phyloP scores from a whole-genome alignment of 2,113 vertebrate species.

The Zingel zingel region DNA sequence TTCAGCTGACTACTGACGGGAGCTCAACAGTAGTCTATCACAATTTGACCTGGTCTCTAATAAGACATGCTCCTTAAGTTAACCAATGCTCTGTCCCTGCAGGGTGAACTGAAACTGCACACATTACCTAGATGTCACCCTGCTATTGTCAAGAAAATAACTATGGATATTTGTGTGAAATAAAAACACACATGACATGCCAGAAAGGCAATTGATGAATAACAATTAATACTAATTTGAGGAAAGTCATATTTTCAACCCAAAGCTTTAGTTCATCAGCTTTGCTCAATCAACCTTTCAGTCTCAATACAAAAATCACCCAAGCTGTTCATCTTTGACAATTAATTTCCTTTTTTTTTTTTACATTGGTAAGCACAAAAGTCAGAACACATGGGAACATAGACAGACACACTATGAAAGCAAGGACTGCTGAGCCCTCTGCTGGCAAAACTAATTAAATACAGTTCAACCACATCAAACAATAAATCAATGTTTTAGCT shows the following conservation, averaged over 20 bases:
- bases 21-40: not conserved
- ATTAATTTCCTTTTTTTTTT: not conserved
- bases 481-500: not conserved
- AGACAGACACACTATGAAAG: conserved; percentile 4
- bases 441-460: conserved; percentile 63
- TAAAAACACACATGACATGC: not conserved
- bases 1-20: conserved; percentile 21
- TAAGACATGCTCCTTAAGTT: not conserved
- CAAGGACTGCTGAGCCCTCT: conserved; percentile 76
- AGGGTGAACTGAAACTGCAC: not conserved
- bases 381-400: not conserved
- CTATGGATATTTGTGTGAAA: not conserved
- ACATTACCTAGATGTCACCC: not conserved
- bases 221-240: not conserved
- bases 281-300: not conserved
- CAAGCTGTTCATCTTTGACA: not conserved
- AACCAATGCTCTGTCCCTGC: not conserved
- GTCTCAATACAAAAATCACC: not conserved
- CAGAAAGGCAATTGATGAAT: not conserved
- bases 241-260: not conserved
- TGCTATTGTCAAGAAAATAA: not conserved
- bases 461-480: not conserved
- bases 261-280: not conserved
- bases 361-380: conserved; percentile 5
- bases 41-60: conserved; percentile 20